A percentile compares a stretch with the other conserved stretches of the same genome.
phyloP scores from a whole-genome alignment of 1,140 invertebrate genomes.

The Meloidogyne exigua region DNA sequence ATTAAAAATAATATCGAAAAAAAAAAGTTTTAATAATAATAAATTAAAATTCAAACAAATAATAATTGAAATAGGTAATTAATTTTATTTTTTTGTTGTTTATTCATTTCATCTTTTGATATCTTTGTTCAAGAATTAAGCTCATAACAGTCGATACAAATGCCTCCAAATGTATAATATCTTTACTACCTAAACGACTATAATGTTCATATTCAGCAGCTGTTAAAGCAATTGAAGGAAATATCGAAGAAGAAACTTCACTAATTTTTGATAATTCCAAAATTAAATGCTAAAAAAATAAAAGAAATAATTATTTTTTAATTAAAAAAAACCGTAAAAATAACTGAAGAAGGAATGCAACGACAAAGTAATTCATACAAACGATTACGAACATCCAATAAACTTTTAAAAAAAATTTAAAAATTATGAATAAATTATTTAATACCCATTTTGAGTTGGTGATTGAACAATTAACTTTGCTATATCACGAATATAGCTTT shows the following conservation, averaged over 20 bases:
- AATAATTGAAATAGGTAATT: background rate
- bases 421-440: conserved; percentile 13
- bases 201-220: conserved; percentile 37
- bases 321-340: conserved; percentile 74
- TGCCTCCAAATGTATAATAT: conserved; percentile 39
- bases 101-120: background rate
- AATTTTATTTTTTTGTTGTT: background rate
- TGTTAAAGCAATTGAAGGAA: conserved; percentile 22
- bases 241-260: conserved; percentile 24
- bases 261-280: conserved; percentile 27
- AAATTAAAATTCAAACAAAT: background rate
- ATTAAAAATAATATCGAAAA: background rate
- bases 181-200: conserved; percentile 30
- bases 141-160: conserved; percentile 34
- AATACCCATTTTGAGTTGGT: conserved; percentile 77
- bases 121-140: conserved; percentile 8
- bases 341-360: conserved; percentile 86
- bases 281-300: conserved; percentile 28
- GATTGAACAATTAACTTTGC: conserved; percentile 82
- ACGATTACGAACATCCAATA: conserved; percentile 80
- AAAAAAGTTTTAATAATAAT: background rate
- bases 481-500: conserved; percentile 81
- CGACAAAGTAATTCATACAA: conserved; percentile 90
- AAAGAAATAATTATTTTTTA: background rate
- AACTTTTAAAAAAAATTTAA: conserved; percentile 52